Conservation (phyloP, 2,797 vertebrate genomes). For the Gymnoscopelus braueri region DNA sequence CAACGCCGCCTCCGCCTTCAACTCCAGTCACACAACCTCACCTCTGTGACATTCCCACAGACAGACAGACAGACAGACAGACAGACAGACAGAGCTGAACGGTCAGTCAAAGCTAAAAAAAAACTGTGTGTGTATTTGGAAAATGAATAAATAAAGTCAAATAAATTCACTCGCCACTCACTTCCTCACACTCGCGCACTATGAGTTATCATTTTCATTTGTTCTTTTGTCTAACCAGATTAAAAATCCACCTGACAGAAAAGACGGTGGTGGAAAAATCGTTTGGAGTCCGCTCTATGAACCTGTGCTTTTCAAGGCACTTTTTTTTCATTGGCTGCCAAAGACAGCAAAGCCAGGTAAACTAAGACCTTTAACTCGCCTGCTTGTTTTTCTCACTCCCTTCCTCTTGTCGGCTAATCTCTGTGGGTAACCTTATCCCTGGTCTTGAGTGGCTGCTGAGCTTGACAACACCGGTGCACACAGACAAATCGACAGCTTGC, state of each 20-base stretch:
- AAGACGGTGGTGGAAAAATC: constrained; percentile 12
- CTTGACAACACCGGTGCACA: too few species aligned
- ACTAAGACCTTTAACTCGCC: constrained; percentile 73
- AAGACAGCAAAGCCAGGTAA: constrained; percentile 68
- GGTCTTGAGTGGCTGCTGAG: constrained; percentile 53
- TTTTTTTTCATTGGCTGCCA: constrained; percentile 61
- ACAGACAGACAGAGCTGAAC: too few species aligned
- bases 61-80: too few species aligned
- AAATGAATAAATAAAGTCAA: too few species aligned
- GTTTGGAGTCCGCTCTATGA: constrained; percentile 27
- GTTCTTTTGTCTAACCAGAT: constrained; percentile 10
- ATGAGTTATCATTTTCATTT: background rate
- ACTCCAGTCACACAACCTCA: constrained; percentile 66
- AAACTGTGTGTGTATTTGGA: too few species aligned
- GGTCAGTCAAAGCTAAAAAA: too few species aligned
- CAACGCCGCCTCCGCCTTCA: constrained; percentile 61
- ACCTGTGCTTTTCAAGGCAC: constrained; percentile 50
- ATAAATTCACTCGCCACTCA: too few species aligned
- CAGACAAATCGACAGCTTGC: too few species aligned
- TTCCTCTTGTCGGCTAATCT: constrained; percentile 75
- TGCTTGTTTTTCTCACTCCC: constrained; percentile 73
- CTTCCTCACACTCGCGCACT: too few species aligned
- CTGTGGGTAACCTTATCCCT: constrained; percentile 76
- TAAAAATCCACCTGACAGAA: constrained; percentile 3
- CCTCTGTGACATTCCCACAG: constrained; percentile 66